Conservation (phyloP, 2,797 vertebrate species). For the Labroides dimidiatus region DNA sequence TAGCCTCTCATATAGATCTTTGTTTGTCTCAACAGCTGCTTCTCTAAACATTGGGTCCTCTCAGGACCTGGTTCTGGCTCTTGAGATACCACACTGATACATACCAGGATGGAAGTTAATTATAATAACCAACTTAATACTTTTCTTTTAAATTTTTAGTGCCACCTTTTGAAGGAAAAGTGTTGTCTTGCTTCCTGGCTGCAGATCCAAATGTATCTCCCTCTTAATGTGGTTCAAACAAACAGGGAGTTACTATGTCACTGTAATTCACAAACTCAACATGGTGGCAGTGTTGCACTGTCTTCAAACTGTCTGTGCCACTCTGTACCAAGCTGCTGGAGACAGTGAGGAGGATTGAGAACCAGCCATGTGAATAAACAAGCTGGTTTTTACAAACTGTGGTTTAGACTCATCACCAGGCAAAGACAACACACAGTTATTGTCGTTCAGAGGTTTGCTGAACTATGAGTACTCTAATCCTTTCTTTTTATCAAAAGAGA, state of each 20-base stretch:
- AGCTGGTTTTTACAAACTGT: constrained; percentile 24
- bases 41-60: constrained; percentile 34
- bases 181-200: too few relatives aligned
- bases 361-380: constrained; percentile 33
- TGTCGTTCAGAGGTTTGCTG: constrained; percentile 7
- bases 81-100: background rate
- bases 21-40: constrained; percentile 28
- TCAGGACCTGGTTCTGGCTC: background rate
- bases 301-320: constrained; percentile 56
- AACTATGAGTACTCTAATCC: constrained; percentile 19
- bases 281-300: constrained; percentile 84
- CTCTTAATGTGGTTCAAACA: constrained; percentile 5
- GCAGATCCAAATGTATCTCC: background rate
- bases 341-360: constrained; percentile 53
- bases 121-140: too few relatives aligned
- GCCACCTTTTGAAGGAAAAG: too few relatives aligned
- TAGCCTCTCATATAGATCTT: constrained; percentile 21
- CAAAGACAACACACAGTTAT: constrained; percentile 20
- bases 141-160: too few relatives aligned
- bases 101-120: too few relatives aligned
- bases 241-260: constrained; percentile 37
- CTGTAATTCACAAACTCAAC: constrained; percentile 71
- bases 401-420: constrained; percentile 1
- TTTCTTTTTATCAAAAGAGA: constrained; percentile 52
- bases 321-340: constrained; percentile 55